Evolutionary conservation across 2,113 vertebrate species (phyloP), one percentile per base, ranked within the genome.

Genomic region (Antechinus stuartii): DNA sequence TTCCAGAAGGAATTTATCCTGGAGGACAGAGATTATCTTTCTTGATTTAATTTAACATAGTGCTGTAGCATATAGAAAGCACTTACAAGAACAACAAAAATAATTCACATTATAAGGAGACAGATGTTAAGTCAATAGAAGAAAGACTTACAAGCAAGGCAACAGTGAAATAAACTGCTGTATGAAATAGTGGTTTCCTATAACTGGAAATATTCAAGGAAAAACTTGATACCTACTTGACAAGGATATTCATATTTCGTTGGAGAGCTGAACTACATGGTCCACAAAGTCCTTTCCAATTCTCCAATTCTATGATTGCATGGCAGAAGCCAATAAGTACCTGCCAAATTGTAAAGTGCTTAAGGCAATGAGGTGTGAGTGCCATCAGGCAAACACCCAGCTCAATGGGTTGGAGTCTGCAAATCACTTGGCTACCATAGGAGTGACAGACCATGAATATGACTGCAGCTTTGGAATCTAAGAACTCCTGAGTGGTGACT

Each of bases 341-440:
- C 6, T 84, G 68, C 68, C 68, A 84, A 84, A 84, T 84, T 84
- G 68, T 42, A 42, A 84, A 84, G 16, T 84, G 19, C 68, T 84
- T 42, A 84, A 84, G 68, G 68, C 68, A 84, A 84, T 84, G 68
- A 84, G 68, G 68, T 84, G 68, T 84, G n/a, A 84, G 68, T 84
- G 68, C 68, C 68, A 84, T 84, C 68, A 84, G 68, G 68, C 68
- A 84, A 84, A 84, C 19, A 84, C 68, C 68, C 68, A 84, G 68
- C 68, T 84, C 68, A 22, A 8, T 84, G n/a, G 68, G n/a, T 84
- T 84, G 68, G 68, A 84, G 68, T 42, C 68, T 84, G n/a, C 35
- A 84, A 84, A 84, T 42, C 68, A 84, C 1, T 84, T 84, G 68
- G 68, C 68, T 19, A 84, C n/a, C 68, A 84, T 23, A 84, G 68